Base-by-base conservation (phyloP, 2,113 vertebrate genomes). In the Muntiacus reevesi region DNA sequence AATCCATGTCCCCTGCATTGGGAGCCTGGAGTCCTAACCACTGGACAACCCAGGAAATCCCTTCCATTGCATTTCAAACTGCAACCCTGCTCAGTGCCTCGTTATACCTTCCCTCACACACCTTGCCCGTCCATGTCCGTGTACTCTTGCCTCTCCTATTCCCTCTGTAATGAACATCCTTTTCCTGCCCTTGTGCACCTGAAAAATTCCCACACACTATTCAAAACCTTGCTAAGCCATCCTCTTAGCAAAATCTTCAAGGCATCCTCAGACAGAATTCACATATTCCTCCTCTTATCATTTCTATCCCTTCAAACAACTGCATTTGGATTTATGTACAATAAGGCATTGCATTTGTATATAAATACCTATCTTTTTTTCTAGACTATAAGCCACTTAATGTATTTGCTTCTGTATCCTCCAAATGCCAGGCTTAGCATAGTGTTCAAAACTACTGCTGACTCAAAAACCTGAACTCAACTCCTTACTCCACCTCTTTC, bases 101-200 rank as follows among this genome's bases (percentile, higher is more conserved):
- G 19, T 2, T 10, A 9, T 6, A 3, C 16, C 52, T 50, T 78
- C 33, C 55, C 21, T 92, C 36, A 16, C 10, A 43, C 27, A 40
- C 10, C 4, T 5, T 5, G 12, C 9, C 14, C 1, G 0, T 67
- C 6, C 45, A 7, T 1, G 13, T 11, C 13, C 16, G 3, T 1
- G 17, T 47, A 3, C 25, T 45, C 85, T n/a, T 6, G 4, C n/a
- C 17, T 40, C 5, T n/a, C 10, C 21, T 15, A 2, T 15, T 19
- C 3, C 17, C 47, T 54, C n/a, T 45, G 27, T 7, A 43, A 7
- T 36, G 4, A 67, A 57, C 0, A 0, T 11, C 13, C 2, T 52
- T 43, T 27, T 30, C 28, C 7, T 6, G 45, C 2, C 55, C 12
- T 50, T 54, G 14, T 6, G 1, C 28, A 55, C 23, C 64, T 45